These are phyloP conservation scores for Rotaria macrura DNA, from an alignment of 2,888 invertebrate genomes.

Conservation along the genomic window DNA sequence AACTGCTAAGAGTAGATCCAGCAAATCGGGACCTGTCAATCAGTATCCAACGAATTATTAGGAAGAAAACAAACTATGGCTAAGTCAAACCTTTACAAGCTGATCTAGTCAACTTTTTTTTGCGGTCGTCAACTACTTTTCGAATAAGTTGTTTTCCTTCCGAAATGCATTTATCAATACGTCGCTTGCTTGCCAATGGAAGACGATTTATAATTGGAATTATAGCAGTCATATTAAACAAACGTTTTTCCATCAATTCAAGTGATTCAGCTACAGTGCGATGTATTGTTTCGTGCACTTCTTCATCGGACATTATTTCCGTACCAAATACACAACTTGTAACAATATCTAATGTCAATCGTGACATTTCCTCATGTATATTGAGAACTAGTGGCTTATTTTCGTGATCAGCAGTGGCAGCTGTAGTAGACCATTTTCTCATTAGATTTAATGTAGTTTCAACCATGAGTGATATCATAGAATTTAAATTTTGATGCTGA, in stretches of 20 bases:
- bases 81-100: too few species aligned
- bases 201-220: background rate
- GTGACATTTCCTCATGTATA: background rate
- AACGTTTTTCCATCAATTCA: background rate
- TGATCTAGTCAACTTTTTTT: too few species aligned
- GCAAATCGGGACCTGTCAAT: too few species aligned
- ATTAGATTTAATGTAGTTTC: background rate
- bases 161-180: background rate
- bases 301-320: background rate
- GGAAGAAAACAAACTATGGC: too few species aligned
- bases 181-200: background rate
- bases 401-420: too few species aligned
- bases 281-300: background rate
- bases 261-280: background rate
- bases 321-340: background rate
- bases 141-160: too few species aligned
- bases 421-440: background rate
- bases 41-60: too few species aligned
- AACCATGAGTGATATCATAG: background rate
- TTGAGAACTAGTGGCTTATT: too few species aligned
- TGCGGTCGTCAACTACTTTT: too few species aligned
- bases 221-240: background rate
- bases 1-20: too few species aligned
- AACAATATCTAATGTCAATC: background rate
- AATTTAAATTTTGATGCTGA: background rate